Conservation (phyloP, 2,797 vertebrate genomes). For the Acipenser transmontanus region DNA sequence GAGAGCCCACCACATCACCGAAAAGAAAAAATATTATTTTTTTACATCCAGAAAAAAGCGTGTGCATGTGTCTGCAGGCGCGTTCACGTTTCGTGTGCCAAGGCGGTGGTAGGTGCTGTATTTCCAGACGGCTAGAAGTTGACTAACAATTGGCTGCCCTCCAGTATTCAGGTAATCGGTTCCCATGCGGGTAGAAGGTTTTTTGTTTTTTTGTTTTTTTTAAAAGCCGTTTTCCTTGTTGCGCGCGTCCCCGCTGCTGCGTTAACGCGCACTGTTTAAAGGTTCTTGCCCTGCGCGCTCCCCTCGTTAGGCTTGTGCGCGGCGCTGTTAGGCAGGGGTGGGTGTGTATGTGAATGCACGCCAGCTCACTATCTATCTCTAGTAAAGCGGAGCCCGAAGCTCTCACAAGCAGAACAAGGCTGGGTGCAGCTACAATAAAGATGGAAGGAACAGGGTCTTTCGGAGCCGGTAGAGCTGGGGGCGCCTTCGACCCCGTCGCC, state of each 20-base stretch:
- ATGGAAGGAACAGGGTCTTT: conserved; percentile 77
- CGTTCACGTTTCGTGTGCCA: background rate
- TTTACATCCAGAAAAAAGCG: too few relatives aligned
- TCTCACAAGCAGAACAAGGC: conserved; percentile 28
- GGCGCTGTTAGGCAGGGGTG: conserved; percentile 19
- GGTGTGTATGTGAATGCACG: conserved; percentile 21
- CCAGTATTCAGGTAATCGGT: background rate
- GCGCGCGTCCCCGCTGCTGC: background rate
- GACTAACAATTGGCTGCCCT: background rate
- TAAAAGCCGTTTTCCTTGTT: background rate
- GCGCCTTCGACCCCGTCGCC: conserved; percentile 70
- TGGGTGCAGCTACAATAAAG: conserved; percentile 32
- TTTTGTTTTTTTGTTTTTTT: too few relatives aligned
- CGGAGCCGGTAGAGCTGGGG: conserved; percentile 77
- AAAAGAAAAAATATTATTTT: too few relatives aligned
- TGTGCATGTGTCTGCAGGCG: background rate
- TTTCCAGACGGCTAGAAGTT: background rate
- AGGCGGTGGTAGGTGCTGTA: background rate
- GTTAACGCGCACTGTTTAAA: conserved; percentile 14
- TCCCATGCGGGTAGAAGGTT: background rate
- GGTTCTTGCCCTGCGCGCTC: conserved; percentile 12
- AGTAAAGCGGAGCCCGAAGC: conserved; percentile 36
- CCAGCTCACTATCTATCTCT: conserved; percentile 19
- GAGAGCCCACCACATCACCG: too few relatives aligned
- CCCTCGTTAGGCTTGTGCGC: conserved; percentile 14